Evolutionary conservation across 2,888 invertebrate genomes (phyloP).

Genomic region (Halictus quadricinctus): DNA sequence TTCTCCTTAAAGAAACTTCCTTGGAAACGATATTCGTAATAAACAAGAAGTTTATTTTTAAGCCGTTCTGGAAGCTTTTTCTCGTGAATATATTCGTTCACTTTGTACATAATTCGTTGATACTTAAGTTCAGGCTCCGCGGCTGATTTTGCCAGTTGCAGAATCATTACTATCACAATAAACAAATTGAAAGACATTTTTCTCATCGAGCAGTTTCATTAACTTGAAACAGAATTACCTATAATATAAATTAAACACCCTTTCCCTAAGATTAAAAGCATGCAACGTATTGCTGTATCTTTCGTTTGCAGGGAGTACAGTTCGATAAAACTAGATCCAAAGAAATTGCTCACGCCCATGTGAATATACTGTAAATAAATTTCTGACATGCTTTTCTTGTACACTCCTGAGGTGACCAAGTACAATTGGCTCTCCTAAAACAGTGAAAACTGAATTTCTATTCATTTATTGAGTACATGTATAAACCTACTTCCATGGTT

Average conservation of each 20-base stretch:
- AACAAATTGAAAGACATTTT: background rate
- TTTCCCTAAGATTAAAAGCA: conserved; percentile 72
- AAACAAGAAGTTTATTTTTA: conserved; percentile 84
- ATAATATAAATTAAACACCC: conserved; percentile 73
- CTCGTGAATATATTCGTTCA: conserved; percentile 85
- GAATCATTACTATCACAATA: conserved; percentile 77
- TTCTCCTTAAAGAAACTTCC: conserved; percentile 85
- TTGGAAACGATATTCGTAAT: conserved; percentile 85
- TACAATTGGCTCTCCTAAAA: conserved; percentile 67
- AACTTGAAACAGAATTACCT: conserved; percentile 65
- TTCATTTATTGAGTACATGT: background rate
- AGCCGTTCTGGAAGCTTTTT: conserved; percentile 84
- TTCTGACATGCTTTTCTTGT: conserved; percentile 53
- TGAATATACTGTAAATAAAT: conserved; percentile 74
- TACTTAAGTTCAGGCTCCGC: conserved; percentile 82
- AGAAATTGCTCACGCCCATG: conserved; percentile 74
- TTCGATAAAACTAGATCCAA: conserved; percentile 73
- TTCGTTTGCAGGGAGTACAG: conserved; percentile 60
- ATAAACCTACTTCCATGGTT: conserved; percentile 62
- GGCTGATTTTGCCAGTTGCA: conserved; percentile 81
- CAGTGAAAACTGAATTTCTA: background rate
- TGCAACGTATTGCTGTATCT: conserved; percentile 71
- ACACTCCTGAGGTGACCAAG: conserved; percentile 57
- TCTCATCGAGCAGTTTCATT: conserved; percentile 51
- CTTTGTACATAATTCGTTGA: conserved; percentile 84